These are phyloP conservation scores for Coremacera marginata DNA, from an alignment of 2,888 invertebrate genomes.

Conservation along the genomic window DNA sequence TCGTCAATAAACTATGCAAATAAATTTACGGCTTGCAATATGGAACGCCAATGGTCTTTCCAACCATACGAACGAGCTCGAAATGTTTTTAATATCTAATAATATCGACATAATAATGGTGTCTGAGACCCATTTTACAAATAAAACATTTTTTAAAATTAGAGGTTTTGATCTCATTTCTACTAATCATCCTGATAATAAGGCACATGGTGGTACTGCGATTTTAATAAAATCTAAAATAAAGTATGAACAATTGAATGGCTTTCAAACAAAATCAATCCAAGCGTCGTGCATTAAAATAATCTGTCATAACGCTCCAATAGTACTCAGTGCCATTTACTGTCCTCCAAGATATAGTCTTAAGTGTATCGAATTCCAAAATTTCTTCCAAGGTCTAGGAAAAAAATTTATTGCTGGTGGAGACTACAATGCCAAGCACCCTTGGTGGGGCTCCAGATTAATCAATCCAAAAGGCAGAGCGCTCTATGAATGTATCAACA, in stretches of 20 bases:
- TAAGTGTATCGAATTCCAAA: slow-evolving; percentile 22
- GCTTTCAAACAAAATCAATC: not conserved
- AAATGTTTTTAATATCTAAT: no score
- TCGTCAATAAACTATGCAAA: slow-evolving; percentile 29
- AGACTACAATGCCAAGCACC: slow-evolving; percentile 44
- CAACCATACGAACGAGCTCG: no score
- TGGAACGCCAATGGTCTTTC: no score
- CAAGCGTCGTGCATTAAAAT: slow-evolving; percentile 38
- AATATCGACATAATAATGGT: no score
- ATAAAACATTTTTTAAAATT: slow-evolving; percentile 38
- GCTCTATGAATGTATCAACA: slow-evolving; percentile 32
- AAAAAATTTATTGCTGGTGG: slow-evolving; percentile 42
- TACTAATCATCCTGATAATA: slow-evolving; percentile 37
- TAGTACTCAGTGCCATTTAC: slow-evolving; percentile 14
- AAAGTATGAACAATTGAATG: slow-evolving; percentile 5
- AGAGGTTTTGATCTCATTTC: slow-evolving; percentile 36
- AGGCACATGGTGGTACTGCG: slow-evolving; percentile 42
- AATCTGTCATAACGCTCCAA: not conserved
- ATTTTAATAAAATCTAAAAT: slow-evolving; percentile 41
- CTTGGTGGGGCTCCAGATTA: slow-evolving; percentile 41
- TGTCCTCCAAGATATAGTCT: slow-evolving; percentile 37
- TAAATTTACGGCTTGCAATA: slow-evolving; percentile 31
- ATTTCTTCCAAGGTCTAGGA: slow-evolving; percentile 34
- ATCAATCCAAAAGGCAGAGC: slow-evolving; percentile 38
- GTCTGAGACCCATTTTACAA: slow-evolving; percentile 42